phyloP scores from a whole-genome alignment of 2,113 vertebrate genomes.

The Anas platyrhynchos region DNA sequence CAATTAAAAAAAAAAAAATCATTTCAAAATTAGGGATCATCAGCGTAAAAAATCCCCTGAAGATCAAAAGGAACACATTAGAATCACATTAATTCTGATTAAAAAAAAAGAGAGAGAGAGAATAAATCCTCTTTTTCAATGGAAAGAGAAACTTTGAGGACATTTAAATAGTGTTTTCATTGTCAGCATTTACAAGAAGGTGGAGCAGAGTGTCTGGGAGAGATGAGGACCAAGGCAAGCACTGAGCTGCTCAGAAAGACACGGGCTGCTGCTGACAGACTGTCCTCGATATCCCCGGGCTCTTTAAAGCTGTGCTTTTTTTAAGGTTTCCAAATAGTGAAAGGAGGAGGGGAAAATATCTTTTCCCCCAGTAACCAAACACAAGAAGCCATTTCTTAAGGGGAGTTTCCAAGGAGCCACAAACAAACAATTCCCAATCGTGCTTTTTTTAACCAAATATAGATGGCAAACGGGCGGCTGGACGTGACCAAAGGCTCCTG shows the following conservation, averaged over 20 bases:
- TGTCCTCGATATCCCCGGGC: not conserved
- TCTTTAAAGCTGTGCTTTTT: not conserved
- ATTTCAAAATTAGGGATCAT: conserved; percentile 67
- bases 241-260: not conserved
- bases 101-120: not conserved
- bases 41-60: conserved; percentile 65
- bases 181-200: conserved; percentile 57
- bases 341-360: conserved; percentile 16
- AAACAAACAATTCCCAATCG: conserved; percentile 42
- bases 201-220: conserved; percentile 36
- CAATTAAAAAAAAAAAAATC: conserved; percentile 66
- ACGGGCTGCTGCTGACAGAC: not conserved
- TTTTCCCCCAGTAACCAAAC: conserved; percentile 42
- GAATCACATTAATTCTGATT: conserved; percentile 72
- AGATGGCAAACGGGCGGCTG: not conserved
- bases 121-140: conserved; percentile 60
- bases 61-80: conserved; percentile 74
- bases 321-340: not conserved
- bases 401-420: conserved; percentile 51
- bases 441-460: conserved; percentile 42
- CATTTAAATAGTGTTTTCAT: conserved; percentile 46
- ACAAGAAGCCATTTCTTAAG: conserved; percentile 30
- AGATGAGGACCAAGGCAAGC: not conserved
- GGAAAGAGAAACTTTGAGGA: conserved; percentile 61
- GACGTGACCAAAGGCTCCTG: fast-evolving